A percentile compares a stretch with the other conserved stretches of the same genome.
Conservation (phyloP, 1,140 invertebrate genomes). For the Drosophila carrolli region DNA sequence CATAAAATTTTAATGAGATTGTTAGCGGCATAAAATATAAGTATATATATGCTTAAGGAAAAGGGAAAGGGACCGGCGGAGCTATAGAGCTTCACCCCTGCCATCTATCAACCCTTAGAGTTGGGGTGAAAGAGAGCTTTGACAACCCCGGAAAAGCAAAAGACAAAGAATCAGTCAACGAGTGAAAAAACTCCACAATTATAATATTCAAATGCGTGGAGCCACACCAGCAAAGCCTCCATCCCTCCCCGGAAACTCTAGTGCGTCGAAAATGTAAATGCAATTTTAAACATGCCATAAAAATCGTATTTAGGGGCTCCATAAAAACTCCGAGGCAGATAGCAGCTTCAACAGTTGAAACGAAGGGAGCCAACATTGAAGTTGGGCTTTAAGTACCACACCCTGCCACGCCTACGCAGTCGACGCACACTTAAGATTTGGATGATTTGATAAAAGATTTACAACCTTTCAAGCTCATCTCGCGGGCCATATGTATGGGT, state of each 20-base stretch:
- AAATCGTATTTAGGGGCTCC: slow-evolving; percentile 37
- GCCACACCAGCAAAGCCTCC: slow-evolving; percentile 35
- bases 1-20: slow-evolving; percentile 84
- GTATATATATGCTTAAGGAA: slow-evolving; percentile 4
- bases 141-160: slow-evolving; percentile 41
- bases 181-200: slow-evolving; percentile 46
- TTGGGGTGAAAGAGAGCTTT: neutral
- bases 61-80: neutral
- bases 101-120: slow-evolving; percentile 7
- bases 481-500: slow-evolving; percentile 23
- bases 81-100: neutral
- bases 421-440: slow-evolving; percentile 25
- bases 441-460: slow-evolving; percentile 46
- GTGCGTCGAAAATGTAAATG: slow-evolving; percentile 56
- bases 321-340: slow-evolving; percentile 14
- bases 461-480: slow-evolving; percentile 19
- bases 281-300: slow-evolving; percentile 75
- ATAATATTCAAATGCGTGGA: slow-evolving; percentile 74
- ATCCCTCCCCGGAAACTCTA: slow-evolving; percentile 1
- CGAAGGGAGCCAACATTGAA: slow-evolving; percentile 11
- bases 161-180: slow-evolving; percentile 61
- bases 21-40: slow-evolving; percentile 80
- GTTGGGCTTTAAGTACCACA: slow-evolving; percentile 26
- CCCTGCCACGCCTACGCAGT: neutral
- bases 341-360: neutral